Conservation (phyloP, 1,140 invertebrate genomes). For the Saccostrea cuccullata region DNA sequence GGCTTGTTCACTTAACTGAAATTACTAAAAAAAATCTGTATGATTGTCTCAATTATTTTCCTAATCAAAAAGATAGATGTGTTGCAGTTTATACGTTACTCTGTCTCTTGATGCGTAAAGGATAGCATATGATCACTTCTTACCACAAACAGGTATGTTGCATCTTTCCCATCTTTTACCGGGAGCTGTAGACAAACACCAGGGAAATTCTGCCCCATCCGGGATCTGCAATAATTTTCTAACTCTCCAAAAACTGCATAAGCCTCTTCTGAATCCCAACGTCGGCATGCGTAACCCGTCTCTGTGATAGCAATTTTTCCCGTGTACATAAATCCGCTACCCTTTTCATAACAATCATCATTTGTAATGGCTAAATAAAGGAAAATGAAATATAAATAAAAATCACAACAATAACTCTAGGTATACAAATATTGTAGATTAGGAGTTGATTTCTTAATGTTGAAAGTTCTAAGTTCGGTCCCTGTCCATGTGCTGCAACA, state of each 20-base stretch:
- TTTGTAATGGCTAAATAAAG: background rate
- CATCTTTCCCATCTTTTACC: slow-evolving; percentile 34
- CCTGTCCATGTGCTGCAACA: too few species aligned
- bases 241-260: background rate
- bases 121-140: background rate
- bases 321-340: slow-evolving; percentile 11
- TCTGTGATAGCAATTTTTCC: slow-evolving; percentile 14
- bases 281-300: slow-evolving; percentile 19
- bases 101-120: too few species aligned
- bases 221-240: slow-evolving; percentile 49
- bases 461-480: too few species aligned
- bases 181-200: slow-evolving; percentile 41
- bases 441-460: too few species aligned
- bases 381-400: too few species aligned
- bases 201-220: slow-evolving; percentile 18
- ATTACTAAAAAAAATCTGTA: too few species aligned
- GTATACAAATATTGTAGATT: too few species aligned
- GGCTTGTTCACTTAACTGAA: too few species aligned
- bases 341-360: slow-evolving; percentile 9
- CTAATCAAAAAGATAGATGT: too few species aligned
- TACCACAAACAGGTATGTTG: slow-evolving; percentile 23
- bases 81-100: too few species aligned
- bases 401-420: too few species aligned
- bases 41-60: too few species aligned
- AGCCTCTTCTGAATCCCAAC: slow-evolving; percentile 45